phyloP scores from a whole-genome alignment of 2,113 vertebrate species.

The Clinocottus analis region DNA sequence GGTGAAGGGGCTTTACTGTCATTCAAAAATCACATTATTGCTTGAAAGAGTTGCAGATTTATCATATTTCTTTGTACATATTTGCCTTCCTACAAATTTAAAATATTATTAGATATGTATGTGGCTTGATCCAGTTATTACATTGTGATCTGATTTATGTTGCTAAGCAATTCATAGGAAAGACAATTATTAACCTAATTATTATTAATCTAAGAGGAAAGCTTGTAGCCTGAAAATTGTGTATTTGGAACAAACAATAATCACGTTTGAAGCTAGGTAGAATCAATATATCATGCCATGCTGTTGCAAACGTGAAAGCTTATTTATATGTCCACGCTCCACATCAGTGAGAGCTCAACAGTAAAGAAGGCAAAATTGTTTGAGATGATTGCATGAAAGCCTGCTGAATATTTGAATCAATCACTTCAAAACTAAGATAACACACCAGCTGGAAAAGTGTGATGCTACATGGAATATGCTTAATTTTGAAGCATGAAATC shows the following conservation, averaged over 20 bases:
- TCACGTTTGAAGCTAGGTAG: slow-evolving; percentile 26
- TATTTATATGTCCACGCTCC: not conserved
- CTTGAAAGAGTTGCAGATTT: too few species aligned
- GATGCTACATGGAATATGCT: not conserved
- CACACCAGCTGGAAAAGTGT: not conserved
- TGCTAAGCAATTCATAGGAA: slow-evolving; percentile 34
- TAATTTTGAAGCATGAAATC: slow-evolving; percentile 18
- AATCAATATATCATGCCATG: slow-evolving; percentile 27
- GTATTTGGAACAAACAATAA: slow-evolving; percentile 38
- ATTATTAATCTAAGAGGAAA: slow-evolving; percentile 1
- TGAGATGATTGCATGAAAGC: not conserved
- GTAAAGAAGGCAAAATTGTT: not conserved
- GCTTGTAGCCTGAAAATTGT: slow-evolving; percentile 29
- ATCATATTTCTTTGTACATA: not conserved
- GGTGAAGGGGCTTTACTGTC: slow-evolving; percentile 11
- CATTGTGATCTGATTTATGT: not conserved
- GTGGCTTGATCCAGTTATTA: slow-evolving; percentile 12
- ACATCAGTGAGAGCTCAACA: not conserved
- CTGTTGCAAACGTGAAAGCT: slow-evolving; percentile 24
- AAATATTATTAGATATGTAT: not conserved
- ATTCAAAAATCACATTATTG: too few species aligned
- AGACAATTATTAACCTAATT: slow-evolving; percentile 31
- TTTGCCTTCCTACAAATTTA: not conserved
- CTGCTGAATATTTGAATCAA: not conserved
- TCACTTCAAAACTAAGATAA: not conserved